phyloP scores from a whole-genome alignment of 2,888 invertebrate species.

The Urechis unicinctus region DNA sequence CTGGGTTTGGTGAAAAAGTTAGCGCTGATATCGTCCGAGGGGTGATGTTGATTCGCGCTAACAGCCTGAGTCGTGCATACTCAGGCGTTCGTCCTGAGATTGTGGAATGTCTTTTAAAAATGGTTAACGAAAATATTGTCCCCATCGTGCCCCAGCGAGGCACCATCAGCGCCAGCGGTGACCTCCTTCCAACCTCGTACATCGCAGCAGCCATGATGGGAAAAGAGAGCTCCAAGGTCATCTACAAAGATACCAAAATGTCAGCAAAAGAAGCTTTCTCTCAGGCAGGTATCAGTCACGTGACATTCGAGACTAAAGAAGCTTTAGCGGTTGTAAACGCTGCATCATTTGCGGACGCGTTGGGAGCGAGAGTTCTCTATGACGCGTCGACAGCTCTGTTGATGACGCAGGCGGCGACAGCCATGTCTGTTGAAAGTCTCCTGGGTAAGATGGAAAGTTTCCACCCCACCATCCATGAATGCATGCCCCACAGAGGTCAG shows the following conservation, averaged over 20 bases:
- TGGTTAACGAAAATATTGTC: slow-evolving; percentile 23
- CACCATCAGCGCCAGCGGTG: slow-evolving; percentile 28
- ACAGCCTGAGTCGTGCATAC: slow-evolving; percentile 23
- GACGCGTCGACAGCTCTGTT: slow-evolving; percentile 16
- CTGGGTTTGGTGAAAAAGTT: slow-evolving; percentile 17
- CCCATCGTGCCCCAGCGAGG: slow-evolving; percentile 27
- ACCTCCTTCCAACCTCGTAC: slow-evolving; percentile 27
- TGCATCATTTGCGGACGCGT: slow-evolving; percentile 19
- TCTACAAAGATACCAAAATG: slow-evolving; percentile 13
- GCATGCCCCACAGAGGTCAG: slow-evolving; percentile 22
- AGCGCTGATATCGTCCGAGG: slow-evolving; percentile 21
- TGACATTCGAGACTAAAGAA: slow-evolving; percentile 26
- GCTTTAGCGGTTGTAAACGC: slow-evolving; percentile 26
- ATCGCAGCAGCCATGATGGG: slow-evolving; percentile 27
- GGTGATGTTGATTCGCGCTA: slow-evolving; percentile 28
- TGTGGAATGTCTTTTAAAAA: slow-evolving; percentile 18
- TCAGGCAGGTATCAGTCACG: slow-evolving; percentile 15
- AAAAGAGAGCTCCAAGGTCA: slow-evolving; percentile 17
- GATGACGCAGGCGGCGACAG: slow-evolving; percentile 21
- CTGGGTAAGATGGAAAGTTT: slow-evolving; percentile 21
- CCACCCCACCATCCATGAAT: slow-evolving; percentile 17
- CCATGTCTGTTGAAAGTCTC: slow-evolving; percentile 17
- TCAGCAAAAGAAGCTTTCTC: slow-evolving; percentile 19
- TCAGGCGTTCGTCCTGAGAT: slow-evolving; percentile 23
- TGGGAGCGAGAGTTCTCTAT: slow-evolving; percentile 19